Conservation (phyloP, 1,140 invertebrate genomes). For the Brachionus koreanus region DNA sequence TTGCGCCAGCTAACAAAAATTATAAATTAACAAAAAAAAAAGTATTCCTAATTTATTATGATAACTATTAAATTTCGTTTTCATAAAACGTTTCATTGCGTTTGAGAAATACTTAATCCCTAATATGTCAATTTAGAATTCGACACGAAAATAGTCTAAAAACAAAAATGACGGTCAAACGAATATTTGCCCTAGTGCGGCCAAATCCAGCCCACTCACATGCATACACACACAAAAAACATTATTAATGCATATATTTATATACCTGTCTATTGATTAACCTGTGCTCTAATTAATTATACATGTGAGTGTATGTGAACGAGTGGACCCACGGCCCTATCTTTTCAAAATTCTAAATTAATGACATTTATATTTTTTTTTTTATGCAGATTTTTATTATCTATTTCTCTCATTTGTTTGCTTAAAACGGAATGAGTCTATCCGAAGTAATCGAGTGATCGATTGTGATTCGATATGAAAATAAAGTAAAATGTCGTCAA, state of each 20-base stretch:
- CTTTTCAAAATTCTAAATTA: neutral
- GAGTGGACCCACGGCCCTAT: neutral
- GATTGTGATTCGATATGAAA: neutral
- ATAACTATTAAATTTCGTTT: conserved; percentile 21
- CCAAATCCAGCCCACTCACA: neutral
- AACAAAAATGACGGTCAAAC: conserved; percentile 16
- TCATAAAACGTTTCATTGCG: neutral
- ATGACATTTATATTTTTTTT: neutral
- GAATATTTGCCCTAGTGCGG: neutral
- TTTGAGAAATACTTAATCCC: neutral
- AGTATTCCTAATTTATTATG: conserved; percentile 21
- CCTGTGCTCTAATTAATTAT: neutral
- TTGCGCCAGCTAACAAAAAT: neutral
- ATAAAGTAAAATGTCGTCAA: neutral
- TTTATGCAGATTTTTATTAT: neutral
- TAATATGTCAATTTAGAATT: neutral
- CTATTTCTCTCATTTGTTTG: neutral
- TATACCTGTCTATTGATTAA: neutral
- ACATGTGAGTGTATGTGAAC: neutral
- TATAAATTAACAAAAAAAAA: conserved; percentile 9
- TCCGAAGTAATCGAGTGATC: neutral
- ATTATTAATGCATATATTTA: neutral
- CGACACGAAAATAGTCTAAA: neutral
- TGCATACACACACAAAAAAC: neutral
- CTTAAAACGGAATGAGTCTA: neutral